Percentiles rank a stretch among this genome's conserved stretches.
Conservation (phyloP, 2,113 vertebrate genomes). For the Cynoglossus semilaevis region DNA sequence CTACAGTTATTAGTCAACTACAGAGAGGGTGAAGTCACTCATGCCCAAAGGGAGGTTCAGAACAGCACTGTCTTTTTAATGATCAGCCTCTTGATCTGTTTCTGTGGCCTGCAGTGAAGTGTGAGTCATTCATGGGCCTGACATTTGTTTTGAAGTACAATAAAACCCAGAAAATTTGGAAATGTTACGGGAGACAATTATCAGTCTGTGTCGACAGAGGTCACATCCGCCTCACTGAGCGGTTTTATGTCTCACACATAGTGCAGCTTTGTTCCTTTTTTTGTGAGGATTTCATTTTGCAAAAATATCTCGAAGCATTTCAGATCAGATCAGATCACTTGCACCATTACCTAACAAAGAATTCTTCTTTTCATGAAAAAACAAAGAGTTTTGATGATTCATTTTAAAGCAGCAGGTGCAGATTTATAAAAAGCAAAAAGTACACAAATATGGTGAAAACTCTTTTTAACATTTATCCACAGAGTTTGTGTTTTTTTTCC, state of each 20-base stretch:
- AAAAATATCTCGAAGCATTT: not conserved
- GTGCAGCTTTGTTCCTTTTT: slow-evolving; percentile 3
- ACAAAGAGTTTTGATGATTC: no score
- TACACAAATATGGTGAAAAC: no score
- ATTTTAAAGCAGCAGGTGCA: no score
- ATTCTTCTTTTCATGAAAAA: not conserved
- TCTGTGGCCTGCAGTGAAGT: no score
- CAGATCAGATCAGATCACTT: not conserved
- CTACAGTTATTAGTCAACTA: no score
- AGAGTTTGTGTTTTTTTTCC: no score
- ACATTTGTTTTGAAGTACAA: slow-evolving; percentile 20
- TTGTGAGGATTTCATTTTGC: slow-evolving; percentile 7
- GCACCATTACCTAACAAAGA: no score
- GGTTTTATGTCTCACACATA: not conserved
- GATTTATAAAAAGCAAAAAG: no score
- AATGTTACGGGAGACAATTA: slow-evolving; percentile 19
- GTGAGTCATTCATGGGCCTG: slow-evolving; percentile 8
- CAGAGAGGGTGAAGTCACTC: no score
- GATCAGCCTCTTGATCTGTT: no score
- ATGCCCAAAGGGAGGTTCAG: no score
- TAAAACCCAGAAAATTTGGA: slow-evolving; percentile 3
- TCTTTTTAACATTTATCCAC: no score
- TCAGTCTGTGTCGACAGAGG: slow-evolving; percentile 9
- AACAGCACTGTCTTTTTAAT: not conserved
- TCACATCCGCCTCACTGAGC: not conserved